Base-by-base conservation (phyloP, 2,888 invertebrate species). In the Spisula solida region DNA sequence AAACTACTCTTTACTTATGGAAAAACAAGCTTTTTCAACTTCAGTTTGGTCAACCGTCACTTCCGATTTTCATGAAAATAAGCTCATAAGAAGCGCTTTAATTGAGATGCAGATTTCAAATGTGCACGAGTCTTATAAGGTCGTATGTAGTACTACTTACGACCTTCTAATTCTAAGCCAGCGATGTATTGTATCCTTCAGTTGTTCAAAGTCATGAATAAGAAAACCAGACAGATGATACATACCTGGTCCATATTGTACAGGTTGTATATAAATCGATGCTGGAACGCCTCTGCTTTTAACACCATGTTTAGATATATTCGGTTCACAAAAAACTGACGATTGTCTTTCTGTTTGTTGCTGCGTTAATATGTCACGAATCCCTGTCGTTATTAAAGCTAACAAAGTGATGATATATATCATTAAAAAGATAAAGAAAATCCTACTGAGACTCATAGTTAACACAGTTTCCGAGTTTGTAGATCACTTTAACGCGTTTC, bases 241-340 rank as follows among this genome's bases (percentile, higher is more conserved):
- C 18, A 25, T 82, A 82, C 82, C 82, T 82, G 82, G 82, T 18
- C 82, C 82, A 82, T 47, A 66, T 47, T 82, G 82, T 41, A 25
- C 0, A 6, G 82, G 82, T 66, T 66, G 82, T 20, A n/a, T 41
- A 66, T 47, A 25, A 12, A 82, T 14, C 8, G 66, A 47, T 18
- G 56, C 41, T 41, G 66, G 82, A 18, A 34, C 14, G 0, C 31
- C 75, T 75, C 75, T 75, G 6, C 14, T 31, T 31, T 75, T 75
- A 8, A 34, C 18, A 0, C 31, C 75, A 25, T 70, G 70, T 31
- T 75, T 75, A 5, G 75, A 34, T 18, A 18, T 34, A 75, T 75
- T 75, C 34, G 16, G 31, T 1, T 34, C 18, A 75, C 75, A 75
- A 12, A 75, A 18, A 6, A 31, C 31, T 25, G 14, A 34, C 14